Evolutionary conservation across 2,888 invertebrate genomes (phyloP).

Genomic region (Drosophila meridionalis): DNA sequence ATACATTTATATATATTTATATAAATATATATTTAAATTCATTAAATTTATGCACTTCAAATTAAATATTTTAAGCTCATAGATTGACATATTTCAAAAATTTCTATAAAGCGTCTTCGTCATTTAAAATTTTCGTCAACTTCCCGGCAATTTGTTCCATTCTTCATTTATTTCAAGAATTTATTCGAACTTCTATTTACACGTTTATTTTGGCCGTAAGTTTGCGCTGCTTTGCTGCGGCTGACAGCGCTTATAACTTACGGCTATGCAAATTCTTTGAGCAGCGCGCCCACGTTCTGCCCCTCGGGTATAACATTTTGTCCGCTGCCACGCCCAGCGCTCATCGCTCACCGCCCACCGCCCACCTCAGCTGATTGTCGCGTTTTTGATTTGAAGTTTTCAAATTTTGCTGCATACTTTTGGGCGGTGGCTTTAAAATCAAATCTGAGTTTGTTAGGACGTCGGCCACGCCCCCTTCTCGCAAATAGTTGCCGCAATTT

Average conservation of each 20-base stretch:
- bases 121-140: background rate
- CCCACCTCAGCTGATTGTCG: constrained; percentile 18
- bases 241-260: constrained; percentile 50
- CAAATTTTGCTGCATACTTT: constrained; percentile 49
- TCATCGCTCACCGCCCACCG: background rate
- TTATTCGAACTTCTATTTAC: constrained; percentile 28
- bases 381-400: constrained; percentile 53
- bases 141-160: constrained; percentile 3
- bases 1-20: background rate
- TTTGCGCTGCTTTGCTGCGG: constrained; percentile 34
- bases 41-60: background rate
- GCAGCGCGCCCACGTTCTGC: background rate
- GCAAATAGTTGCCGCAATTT: constrained; percentile 27
- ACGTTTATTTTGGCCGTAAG: constrained; percentile 31
- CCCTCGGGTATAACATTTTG: constrained; percentile 18
- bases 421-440: constrained; percentile 49
- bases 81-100: background rate
- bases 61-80: background rate
- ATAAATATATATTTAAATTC: background rate
- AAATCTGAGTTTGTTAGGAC: constrained; percentile 14
- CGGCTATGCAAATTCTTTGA: constrained; percentile 49
- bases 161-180: constrained; percentile 36
- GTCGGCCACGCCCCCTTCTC: constrained; percentile 7
- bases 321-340: background rate
- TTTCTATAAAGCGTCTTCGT: background rate